Evolutionary conservation across 2,113 vertebrate species (phyloP).

Genomic region (Galemys pyrenaicus): DNA sequence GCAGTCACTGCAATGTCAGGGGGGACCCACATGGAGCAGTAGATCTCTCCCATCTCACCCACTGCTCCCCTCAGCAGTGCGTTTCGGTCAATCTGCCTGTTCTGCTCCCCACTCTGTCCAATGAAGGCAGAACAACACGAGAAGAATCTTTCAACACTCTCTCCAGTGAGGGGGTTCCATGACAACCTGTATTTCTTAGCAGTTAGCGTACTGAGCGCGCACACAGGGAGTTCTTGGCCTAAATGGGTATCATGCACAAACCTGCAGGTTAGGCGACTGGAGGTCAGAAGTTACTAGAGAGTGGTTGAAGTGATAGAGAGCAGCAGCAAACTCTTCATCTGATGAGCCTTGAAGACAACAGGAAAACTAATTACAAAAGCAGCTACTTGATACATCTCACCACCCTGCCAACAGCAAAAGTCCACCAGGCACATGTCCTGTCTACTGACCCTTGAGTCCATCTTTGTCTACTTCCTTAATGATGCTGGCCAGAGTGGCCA

Average conservation of each 20-base stretch:
- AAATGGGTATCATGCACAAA: slow-evolving; percentile 59
- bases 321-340: slow-evolving; percentile 97
- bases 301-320: slow-evolving; percentile 98
- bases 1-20: too few relatives aligned
- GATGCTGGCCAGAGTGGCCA: slow-evolving; percentile 97
- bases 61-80: too few relatives aligned
- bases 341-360: slow-evolving; percentile 88
- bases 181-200: not conserved
- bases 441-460: slow-evolving; percentile 91
- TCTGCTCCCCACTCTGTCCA: not conserved
- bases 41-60: too few relatives aligned
- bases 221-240: not conserved
- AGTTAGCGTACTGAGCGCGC: not conserved
- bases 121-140: not conserved
- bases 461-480: slow-evolving; percentile 99
- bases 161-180: not conserved
- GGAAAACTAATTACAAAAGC: not conserved
- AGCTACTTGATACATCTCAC: accelerated
- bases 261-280: slow-evolving; percentile 96
- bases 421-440: not conserved
- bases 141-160: not conserved
- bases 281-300: slow-evolving; percentile 98
- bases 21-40: too few relatives aligned
- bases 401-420: not conserved
- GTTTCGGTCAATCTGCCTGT: too few relatives aligned